phyloP scores from a whole-genome alignment of 2,113 vertebrate genomes.

The Thamnophis sirtalis region DNA sequence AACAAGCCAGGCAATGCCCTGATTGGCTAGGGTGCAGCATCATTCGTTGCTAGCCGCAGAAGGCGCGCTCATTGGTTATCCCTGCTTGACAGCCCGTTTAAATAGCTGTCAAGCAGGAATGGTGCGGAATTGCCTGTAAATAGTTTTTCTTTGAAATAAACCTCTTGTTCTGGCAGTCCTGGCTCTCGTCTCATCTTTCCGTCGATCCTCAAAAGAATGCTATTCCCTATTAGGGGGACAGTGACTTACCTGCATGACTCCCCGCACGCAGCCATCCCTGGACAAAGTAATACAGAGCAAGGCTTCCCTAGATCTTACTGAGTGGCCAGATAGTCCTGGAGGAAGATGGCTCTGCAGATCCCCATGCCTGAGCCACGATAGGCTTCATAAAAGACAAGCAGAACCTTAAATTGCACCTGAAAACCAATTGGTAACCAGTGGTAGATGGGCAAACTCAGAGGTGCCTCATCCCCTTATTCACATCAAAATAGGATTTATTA shows the following conservation, averaged over 20 bases:
- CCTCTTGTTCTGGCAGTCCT: too few relatives aligned
- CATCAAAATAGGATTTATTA: neutral
- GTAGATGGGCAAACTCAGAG: neutral
- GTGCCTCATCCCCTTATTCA: neutral
- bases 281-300: neutral
- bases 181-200: too few relatives aligned
- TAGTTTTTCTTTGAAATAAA: too few relatives aligned
- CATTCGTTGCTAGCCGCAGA: too few relatives aligned
- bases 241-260: neutral
- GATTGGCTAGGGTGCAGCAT: too few relatives aligned
- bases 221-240: neutral
- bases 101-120: too few relatives aligned
- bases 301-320: neutral
- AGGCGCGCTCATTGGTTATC: too few relatives aligned
- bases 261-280: neutral
- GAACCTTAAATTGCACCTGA: neutral
- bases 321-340: neutral
- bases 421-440: neutral
- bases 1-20: too few relatives aligned
- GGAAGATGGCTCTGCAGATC: neutral
- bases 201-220: too few relatives aligned
- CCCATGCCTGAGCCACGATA: neutral
- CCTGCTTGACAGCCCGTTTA: too few relatives aligned
- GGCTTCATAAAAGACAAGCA: neutral
- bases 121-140: too few relatives aligned